Percentiles rank a stretch among this genome's conserved stretches.
These are phyloP conservation scores for Alosa alosa DNA, from an alignment of 2,113 vertebrate species.

Conservation along the genomic window DNA sequence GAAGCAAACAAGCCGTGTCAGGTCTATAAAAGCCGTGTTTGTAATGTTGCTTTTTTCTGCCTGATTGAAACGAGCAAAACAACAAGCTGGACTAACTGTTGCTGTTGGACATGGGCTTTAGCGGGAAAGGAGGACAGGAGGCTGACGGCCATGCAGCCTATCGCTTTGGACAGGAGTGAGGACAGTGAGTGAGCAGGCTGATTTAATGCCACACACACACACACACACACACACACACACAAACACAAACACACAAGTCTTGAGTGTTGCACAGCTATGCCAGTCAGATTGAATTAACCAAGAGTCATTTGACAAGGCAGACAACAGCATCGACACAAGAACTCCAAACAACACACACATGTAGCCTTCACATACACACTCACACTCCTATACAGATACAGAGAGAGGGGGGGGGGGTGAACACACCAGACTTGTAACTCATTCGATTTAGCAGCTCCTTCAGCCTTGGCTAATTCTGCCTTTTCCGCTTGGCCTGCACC, in stretches of 20 bases:
- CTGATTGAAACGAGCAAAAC: background rate
- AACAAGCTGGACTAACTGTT: background rate
- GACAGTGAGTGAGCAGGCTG: slow-evolving; percentile 22
- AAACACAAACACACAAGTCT: slow-evolving; percentile 13
- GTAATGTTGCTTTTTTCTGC: background rate
- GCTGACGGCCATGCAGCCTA: slow-evolving; percentile 23
- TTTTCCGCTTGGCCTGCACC: slow-evolving; percentile 38
- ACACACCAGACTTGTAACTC: slow-evolving; percentile 27
- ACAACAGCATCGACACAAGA: slow-evolving; percentile 18
- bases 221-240: slow-evolving; percentile 15
- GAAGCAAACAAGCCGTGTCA: background rate
- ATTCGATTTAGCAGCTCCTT: slow-evolving; percentile 49
- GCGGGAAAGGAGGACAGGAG: background rate
- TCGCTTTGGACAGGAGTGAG: slow-evolving; percentile 35
- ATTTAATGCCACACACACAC: slow-evolving; percentile 33
- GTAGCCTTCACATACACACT: background rate
- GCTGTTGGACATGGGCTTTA: background rate
- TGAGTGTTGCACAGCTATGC: slow-evolving; percentile 32
- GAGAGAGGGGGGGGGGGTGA: background rate
- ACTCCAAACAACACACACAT: slow-evolving; percentile 22
- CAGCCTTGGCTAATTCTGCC: slow-evolving; percentile 38
- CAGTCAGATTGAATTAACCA: slow-evolving; percentile 41
- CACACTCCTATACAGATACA: slow-evolving; percentile 2
- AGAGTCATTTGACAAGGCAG: slow-evolving; percentile 26
- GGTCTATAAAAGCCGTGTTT: background rate